Evolutionary conservation across 1,140 invertebrate genomes (phyloP).

Genomic region (Oreohelix idahoensis): DNA sequence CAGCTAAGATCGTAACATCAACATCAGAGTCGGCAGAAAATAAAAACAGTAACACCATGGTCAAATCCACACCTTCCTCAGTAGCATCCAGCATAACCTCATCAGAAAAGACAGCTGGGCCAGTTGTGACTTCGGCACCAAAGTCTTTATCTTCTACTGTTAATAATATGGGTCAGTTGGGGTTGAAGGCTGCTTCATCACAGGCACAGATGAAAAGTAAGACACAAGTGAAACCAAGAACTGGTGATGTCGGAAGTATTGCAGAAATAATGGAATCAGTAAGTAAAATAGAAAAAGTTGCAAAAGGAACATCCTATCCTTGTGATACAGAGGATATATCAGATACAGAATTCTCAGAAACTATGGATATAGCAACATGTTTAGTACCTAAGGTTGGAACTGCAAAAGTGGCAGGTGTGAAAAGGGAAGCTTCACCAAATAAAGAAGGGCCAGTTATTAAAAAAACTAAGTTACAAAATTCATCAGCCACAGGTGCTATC

Average conservation of each 20-base stretch:
- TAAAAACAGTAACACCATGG: neutral
- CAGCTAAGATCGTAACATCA: no score
- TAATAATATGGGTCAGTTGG: neutral
- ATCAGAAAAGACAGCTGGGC: neutral
- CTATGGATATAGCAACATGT: neutral
- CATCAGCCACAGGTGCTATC: neutral
- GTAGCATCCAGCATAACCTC: neutral
- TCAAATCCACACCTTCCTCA: neutral
- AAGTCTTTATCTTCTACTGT: neutral
- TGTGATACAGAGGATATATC: neutral
- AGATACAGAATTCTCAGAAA: neutral
- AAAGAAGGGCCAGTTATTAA: neutral
- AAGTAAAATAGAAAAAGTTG: neutral
- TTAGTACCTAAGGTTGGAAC: neutral
- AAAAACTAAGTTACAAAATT: neutral
- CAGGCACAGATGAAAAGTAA: neutral
- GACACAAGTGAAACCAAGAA: neutral
- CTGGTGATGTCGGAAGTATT: neutral
- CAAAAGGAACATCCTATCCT: no score
- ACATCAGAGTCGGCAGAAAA: neutral
- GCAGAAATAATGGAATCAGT: neutral
- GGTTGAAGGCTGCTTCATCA: neutral
- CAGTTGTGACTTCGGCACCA: neutral
- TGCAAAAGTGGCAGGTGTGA: neutral
- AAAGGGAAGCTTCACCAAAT: conserved; percentile 1